These are phyloP conservation scores for Apostichopus californicus DNA, from an alignment of 35 echinoderm and acorn worm genomes.

Conservation along the genomic window DNA sequence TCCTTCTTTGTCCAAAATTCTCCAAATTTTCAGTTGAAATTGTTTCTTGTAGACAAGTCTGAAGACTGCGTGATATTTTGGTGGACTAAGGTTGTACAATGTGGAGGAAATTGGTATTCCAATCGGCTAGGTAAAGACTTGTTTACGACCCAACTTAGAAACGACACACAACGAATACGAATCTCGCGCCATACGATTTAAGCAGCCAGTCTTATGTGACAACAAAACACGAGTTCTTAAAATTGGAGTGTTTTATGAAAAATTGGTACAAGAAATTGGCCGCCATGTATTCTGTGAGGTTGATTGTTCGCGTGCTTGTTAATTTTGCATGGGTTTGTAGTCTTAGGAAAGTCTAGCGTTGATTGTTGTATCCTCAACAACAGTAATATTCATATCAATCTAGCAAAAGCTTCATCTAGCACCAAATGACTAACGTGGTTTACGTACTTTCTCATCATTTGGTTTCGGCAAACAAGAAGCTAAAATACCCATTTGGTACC, in stretches of 20 bases:
- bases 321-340: too few species aligned
- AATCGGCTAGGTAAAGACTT: not conserved
- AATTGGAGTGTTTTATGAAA: not conserved
- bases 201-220: conserved; percentile 35
- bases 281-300: not conserved
- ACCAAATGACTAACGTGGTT: not conserved
- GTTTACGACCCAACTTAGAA: not conserved
- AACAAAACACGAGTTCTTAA: not conserved
- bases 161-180: conserved; percentile 22
- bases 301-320: not conserved
- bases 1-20: not conserved
- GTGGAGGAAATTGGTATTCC: not conserved
- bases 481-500: not conserved
- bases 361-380: too few species aligned
- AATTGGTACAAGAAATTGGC: not conserved
- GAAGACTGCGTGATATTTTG: not conserved
- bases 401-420: not conserved
- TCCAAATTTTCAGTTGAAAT: not conserved
- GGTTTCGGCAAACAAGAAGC: not conserved
- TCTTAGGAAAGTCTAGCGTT: too few species aligned
- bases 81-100: too few species aligned
- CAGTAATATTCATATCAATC: too few species aligned
- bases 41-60: not conserved
- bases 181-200: conserved; percentile 47
- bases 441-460: not conserved